Conservation (phyloP, 2,797 vertebrate genomes). For the Onychomys leucogaster region DNA sequence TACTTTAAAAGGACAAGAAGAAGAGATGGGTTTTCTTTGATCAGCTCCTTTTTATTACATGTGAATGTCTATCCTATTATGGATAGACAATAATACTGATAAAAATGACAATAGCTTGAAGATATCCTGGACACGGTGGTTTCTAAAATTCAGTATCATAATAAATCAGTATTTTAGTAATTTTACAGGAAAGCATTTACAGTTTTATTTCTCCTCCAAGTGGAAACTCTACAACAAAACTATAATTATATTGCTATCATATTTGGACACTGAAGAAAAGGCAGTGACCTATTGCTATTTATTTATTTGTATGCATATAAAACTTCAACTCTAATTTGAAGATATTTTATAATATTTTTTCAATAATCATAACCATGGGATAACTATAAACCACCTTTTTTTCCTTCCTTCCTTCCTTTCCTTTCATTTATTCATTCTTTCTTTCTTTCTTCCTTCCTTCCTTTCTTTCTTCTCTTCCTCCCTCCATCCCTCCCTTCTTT, state of each 20-base stretch:
- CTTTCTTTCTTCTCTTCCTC: not conserved
- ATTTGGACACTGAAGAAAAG: not conserved
- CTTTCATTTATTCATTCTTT: rapidly evolving
- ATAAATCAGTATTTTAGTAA: not conserved
- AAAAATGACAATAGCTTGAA: not conserved
- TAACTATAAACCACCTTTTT: not conserved
- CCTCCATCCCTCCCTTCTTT: no score
- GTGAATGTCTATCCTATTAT: not conserved
- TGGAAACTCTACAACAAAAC: not conserved
- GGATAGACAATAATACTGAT: not conserved
- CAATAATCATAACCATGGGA: not conserved
- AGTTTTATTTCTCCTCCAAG: not conserved
- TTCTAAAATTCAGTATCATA: not conserved
- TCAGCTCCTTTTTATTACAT: not conserved
- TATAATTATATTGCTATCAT: not conserved
- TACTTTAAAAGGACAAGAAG: not conserved
- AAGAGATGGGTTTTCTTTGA: not conserved
- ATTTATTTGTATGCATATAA: not conserved
- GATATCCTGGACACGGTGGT: not conserved
- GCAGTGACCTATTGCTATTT: not conserved
- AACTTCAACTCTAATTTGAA: not conserved
- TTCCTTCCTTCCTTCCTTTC: not conserved
- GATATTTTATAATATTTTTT: constrained; percentile 2
- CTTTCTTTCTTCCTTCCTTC: no score
- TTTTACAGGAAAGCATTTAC: not conserved